phyloP scores from a whole-genome alignment of 53 echinoderm and acorn worm species.

The Antedon mediterranea region DNA sequence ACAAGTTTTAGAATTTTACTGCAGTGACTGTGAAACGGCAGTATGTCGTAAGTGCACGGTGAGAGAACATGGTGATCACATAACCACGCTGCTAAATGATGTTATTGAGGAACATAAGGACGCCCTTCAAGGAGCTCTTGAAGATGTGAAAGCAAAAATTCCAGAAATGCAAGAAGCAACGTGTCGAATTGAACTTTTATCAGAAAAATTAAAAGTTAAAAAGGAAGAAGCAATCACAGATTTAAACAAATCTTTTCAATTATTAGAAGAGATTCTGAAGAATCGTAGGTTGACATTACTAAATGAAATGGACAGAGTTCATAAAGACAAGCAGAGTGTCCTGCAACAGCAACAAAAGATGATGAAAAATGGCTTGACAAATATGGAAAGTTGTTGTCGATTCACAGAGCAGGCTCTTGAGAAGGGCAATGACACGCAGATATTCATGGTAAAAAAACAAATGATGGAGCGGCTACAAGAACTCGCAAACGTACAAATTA shows the following conservation, averaged over 20 bases:
- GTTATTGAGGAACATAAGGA: conserved; percentile 95
- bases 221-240: conserved; percentile 48
- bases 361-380: conserved; percentile 50
- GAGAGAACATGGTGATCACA: conserved; percentile 80
- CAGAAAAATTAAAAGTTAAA: conserved; percentile 57
- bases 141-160: conserved; percentile 73
- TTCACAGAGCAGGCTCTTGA: conserved; percentile 85
- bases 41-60: conserved; percentile 81
- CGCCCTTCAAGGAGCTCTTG: conserved; percentile 52
- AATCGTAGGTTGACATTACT: conserved; percentile 56
- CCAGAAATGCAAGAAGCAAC: conserved; percentile 76
- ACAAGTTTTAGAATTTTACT: conserved; percentile 73
- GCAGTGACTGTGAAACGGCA: conserved; percentile 89
- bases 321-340: conserved; percentile 66
- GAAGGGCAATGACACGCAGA: conserved; percentile 74
- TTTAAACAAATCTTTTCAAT: conserved; percentile 54
- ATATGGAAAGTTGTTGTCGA: conserved; percentile 77
- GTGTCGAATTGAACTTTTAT: conserved; percentile 46
- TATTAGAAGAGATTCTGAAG: conserved; percentile 52
- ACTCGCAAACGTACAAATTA: conserved; percentile 48
- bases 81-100: conserved; percentile 67
- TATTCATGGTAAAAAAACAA: conserved; percentile 81
- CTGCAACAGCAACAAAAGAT: conserved; percentile 56
- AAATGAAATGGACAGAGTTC: conserved; percentile 51
- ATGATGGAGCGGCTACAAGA: conserved; percentile 79